Evolutionary conservation across 2,797 vertebrate genomes (phyloP).

Genomic region (Gymnothorax reevesii): DNA sequence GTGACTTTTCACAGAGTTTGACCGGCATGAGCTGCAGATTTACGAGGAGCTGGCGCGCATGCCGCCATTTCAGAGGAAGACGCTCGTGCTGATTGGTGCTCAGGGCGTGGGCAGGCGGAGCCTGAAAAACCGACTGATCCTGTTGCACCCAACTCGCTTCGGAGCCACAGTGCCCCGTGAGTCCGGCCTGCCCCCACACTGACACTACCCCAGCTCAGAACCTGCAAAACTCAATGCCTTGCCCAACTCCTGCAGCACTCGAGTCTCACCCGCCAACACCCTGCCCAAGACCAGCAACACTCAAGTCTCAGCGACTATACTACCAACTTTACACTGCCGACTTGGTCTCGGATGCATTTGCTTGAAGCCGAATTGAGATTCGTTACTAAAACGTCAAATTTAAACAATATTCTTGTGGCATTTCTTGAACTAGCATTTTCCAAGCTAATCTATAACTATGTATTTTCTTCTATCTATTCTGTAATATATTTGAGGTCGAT

Average conservation of each 20-base stretch:
- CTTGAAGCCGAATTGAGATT: too few species aligned
- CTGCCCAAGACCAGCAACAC: not conserved
- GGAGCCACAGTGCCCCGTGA: constrained; percentile 96
- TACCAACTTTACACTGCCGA: too few species aligned
- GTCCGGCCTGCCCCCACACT: constrained; percentile 40
- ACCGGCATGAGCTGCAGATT: constrained; percentile 96
- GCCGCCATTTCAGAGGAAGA: constrained; percentile 96
- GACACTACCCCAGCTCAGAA: not conserved
- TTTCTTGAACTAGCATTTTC: too few species aligned
- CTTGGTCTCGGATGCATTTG: too few species aligned
- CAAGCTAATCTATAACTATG: too few species aligned
- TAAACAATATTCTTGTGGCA: too few species aligned
- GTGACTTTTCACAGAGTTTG: constrained; percentile 80
- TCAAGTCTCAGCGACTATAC: too few species aligned
- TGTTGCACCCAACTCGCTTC: constrained; percentile 86
- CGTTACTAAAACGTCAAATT: too few species aligned
- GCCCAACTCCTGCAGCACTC: not conserved
- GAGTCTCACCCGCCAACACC: too few species aligned
- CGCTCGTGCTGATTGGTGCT: constrained; percentile 92
- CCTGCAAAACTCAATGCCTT: not conserved
- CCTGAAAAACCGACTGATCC: constrained; percentile 93
- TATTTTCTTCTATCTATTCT: too few species aligned
- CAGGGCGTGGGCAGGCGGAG: constrained; percentile 96
- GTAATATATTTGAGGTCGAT: too few species aligned
- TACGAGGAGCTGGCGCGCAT: constrained; percentile 97